These are phyloP conservation scores for Mesorhabditis spiculigera DNA, from an alignment of 2,888 invertebrate species.

Conservation along the genomic window DNA sequence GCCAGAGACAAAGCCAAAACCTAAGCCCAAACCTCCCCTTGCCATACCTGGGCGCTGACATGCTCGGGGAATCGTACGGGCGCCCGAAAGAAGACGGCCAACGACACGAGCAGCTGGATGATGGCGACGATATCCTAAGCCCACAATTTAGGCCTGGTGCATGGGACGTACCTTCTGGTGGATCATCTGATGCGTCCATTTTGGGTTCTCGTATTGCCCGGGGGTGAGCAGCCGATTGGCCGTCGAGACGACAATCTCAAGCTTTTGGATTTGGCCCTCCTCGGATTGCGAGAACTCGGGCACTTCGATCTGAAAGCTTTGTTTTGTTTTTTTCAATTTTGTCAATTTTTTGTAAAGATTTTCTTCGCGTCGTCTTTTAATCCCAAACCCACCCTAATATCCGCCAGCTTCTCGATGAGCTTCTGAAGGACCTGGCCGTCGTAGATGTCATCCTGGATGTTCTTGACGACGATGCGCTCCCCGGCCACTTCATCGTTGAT, in stretches of 20 bases:
- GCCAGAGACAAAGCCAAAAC: too few species aligned
- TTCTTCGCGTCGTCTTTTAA: too few species aligned
- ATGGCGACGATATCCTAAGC: slow-evolving; percentile 82
- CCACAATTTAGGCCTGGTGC: not conserved
- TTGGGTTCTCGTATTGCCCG: slow-evolving; percentile 71
- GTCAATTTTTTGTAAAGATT: too few species aligned
- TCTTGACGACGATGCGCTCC: slow-evolving; percentile 89
- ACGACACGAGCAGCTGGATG: slow-evolving; percentile 83
- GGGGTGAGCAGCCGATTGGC: slow-evolving; percentile 74
- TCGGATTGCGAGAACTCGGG: slow-evolving; percentile 98
- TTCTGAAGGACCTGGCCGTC: slow-evolving; percentile 86
- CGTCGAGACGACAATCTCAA: slow-evolving; percentile 78
- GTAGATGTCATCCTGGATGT: slow-evolving; percentile 91
- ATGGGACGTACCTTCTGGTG: slow-evolving; percentile 72
- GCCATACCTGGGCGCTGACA: too few species aligned
- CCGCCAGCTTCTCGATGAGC: slow-evolving; percentile 63
- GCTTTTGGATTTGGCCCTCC: slow-evolving; percentile 90
- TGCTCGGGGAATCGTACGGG: too few species aligned
- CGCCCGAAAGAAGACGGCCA: slow-evolving; percentile 87
- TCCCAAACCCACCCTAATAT: slow-evolving; percentile 35
- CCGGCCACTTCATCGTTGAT: slow-evolving; percentile 94
- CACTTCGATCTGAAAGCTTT: slow-evolving; percentile 78
- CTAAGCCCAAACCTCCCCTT: too few species aligned
- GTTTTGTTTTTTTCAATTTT: slow-evolving; percentile 4
- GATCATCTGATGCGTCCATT: slow-evolving; percentile 92